A percentile compares a stretch with the other conserved stretches of the same genome.
Evolutionary conservation across 2,797 vertebrate species (phyloP).

Genomic region (Pogonophryne albipinna): DNA sequence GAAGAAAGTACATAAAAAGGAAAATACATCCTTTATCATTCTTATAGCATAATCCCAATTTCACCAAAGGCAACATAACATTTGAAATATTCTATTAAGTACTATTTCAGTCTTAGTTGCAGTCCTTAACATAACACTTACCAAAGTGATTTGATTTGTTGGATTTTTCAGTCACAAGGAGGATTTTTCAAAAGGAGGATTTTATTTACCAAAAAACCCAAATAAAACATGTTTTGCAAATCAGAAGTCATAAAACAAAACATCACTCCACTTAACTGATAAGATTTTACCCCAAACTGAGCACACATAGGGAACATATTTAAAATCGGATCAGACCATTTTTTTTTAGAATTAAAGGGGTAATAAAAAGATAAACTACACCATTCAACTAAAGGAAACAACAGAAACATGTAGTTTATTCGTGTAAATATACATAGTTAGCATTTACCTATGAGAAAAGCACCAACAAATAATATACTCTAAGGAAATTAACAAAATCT

Average conservation of each 20-base stretch:
- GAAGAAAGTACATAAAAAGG: not conserved
- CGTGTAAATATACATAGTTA: not conserved
- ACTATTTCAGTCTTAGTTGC: too few species aligned
- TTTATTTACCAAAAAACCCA: too few species aligned
- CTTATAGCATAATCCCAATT: slow-evolving; percentile 8
- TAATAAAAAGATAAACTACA: not conserved
- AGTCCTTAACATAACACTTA: too few species aligned
- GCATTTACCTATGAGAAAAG: not conserved
- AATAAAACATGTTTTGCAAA: too few species aligned
- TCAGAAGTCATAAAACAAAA: not conserved
- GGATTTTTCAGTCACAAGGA: too few species aligned
- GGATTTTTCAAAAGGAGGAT: not conserved
- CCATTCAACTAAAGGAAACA: not conserved
- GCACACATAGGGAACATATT: not conserved
- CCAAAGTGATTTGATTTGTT: too few species aligned
- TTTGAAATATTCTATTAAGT: slow-evolving; percentile 10
- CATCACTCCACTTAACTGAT: not conserved
- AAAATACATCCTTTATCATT: not conserved
- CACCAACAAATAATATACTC: not conserved
- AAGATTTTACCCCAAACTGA: not conserved
- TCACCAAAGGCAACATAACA: slow-evolving; percentile 19
- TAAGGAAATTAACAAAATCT: not conserved
- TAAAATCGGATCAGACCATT: not conserved
- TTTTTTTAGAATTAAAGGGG: not conserved
- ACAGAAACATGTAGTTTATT: not conserved